phyloP scores from a whole-genome alignment of 2,888 invertebrate genomes.

The Spilarctia lutea region DNA sequence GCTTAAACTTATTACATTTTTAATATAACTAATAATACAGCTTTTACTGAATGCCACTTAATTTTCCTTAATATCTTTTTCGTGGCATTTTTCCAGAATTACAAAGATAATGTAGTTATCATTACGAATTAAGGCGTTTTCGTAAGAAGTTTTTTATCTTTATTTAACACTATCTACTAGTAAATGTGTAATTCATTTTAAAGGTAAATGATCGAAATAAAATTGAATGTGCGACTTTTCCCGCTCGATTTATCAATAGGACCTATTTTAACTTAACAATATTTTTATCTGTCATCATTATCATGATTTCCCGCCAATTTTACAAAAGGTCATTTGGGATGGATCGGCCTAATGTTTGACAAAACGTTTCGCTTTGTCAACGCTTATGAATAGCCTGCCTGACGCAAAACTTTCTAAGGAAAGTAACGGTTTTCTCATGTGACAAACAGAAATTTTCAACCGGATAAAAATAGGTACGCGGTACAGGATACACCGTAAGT shows the following conservation, averaged over 20 bases:
- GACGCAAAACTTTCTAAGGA: no score
- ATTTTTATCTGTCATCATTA: background rate
- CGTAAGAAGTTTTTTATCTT: background rate
- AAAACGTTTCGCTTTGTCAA: no score
- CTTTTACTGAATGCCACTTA: background rate
- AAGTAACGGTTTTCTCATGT: no score
- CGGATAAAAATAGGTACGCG: no score
- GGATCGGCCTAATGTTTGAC: background rate
- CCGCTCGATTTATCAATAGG: background rate
- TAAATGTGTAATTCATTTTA: background rate
- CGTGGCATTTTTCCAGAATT: background rate
- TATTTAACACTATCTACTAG: background rate
- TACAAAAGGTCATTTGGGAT: background rate
- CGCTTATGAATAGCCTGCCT: no score
- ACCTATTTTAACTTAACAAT: background rate
- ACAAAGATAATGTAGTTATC: background rate
- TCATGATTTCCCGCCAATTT: background rate
- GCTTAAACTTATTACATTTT: conserved; percentile 43
- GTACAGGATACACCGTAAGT: no score
- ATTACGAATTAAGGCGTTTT: background rate
- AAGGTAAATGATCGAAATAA: background rate
- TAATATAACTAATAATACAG: background rate
- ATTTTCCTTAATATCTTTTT: background rate
- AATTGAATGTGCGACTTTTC: background rate
- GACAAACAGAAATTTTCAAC: no score